These are phyloP conservation scores for Norana najaformis DNA, from an alignment of 2,888 invertebrate species.

Conservation along the genomic window DNA sequence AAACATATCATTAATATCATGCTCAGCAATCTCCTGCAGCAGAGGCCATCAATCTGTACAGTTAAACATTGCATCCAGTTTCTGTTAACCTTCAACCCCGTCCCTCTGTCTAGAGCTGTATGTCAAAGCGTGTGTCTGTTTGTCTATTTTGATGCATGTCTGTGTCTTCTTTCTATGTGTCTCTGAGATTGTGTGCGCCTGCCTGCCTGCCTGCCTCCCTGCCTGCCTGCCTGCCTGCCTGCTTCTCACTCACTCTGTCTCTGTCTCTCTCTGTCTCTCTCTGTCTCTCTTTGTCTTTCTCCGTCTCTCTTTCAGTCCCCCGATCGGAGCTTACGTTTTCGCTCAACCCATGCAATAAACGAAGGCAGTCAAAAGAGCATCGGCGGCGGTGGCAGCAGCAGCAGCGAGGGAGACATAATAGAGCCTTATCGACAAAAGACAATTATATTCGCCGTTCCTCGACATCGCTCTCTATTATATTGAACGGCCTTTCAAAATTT, in stretches of 20 bases:
- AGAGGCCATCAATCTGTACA: too few species aligned
- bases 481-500: conserved; percentile 19
- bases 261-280: not conserved
- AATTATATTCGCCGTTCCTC: not conserved
- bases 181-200: not conserved
- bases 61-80: too few species aligned
- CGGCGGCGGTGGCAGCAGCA: not conserved
- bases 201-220: not conserved
- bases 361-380: not conserved
- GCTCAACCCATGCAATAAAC: not conserved
- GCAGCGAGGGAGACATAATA: not conserved
- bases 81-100: not conserved
- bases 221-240: not conserved
- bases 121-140: not conserved
- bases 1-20: too few species aligned
- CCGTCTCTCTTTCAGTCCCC: not conserved
- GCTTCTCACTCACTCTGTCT: not conserved
- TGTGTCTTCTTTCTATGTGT: not conserved
- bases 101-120: not conserved
- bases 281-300: not conserved
- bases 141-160: not conserved
- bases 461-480: not conserved
- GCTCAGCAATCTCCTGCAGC: too few species aligned
- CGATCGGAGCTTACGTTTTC: not conserved
- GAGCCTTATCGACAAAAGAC: not conserved